Evolutionary conservation across 2,888 invertebrate genomes (phyloP).

Genomic region (Herminia tarsipennalis): DNA sequence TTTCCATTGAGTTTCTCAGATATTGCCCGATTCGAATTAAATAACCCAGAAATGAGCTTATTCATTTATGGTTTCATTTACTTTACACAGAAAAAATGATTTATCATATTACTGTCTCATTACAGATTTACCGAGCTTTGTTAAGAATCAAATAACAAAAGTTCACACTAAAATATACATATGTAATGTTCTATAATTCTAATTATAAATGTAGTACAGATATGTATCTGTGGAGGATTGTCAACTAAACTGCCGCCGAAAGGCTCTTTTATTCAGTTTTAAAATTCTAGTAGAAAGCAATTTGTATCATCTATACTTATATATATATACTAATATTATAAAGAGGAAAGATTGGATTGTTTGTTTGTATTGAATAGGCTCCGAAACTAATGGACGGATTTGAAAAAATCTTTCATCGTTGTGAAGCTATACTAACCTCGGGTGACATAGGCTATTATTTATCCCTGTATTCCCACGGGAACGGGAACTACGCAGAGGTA

Average conservation of each 20-base stretch:
- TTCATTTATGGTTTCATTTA: conserved; percentile 4
- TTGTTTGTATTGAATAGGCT: too few species aligned
- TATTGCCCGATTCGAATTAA: neutral
- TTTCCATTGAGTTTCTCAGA: neutral
- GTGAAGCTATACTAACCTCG: too few species aligned
- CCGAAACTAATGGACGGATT: too few species aligned
- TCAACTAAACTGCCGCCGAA: neutral
- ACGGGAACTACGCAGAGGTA: too few species aligned
- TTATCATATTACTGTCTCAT: conserved; percentile 2
- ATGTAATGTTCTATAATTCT: conserved; percentile 3
- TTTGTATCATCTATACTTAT: neutral
- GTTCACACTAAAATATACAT: conserved; percentile 1
- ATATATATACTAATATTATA: too few species aligned
- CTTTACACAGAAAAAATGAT: neutral
- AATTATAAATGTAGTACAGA: conserved; percentile 1
- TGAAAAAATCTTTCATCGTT: too few species aligned
- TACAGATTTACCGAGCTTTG: conserved; percentile 1
- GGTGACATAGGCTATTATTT: too few species aligned
- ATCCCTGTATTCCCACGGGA: too few species aligned
- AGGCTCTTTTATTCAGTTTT: neutral
- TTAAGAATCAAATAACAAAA: neutral
- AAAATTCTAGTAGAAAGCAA: conserved; percentile 5
- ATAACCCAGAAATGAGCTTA: conserved; percentile 2
- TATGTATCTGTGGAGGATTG: conserved; percentile 1
- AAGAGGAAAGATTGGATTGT: too few species aligned